A percentile compares a stretch with the other conserved stretches of the same genome.
phyloP scores from a whole-genome alignment of 2,113 vertebrate genomes.

The Gopherus evgoodei region DNA sequence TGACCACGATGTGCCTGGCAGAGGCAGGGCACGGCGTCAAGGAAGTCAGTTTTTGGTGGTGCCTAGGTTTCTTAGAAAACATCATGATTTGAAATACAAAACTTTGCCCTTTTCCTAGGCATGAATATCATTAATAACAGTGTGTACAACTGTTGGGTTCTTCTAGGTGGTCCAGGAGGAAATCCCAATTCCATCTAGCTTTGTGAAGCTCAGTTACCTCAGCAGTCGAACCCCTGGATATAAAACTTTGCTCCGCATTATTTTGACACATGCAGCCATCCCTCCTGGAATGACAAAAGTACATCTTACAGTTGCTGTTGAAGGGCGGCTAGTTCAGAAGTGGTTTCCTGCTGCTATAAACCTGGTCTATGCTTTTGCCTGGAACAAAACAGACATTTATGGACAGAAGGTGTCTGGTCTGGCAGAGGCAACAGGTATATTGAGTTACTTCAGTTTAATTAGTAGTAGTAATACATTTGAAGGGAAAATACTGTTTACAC shows the following conservation, averaged over 20 bases:
- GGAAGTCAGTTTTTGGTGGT: not conserved
- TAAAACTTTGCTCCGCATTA: conserved; percentile 91
- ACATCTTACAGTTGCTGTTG: conserved; percentile 90
- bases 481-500: conserved; percentile 14
- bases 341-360: conserved; percentile 95
- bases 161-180: conserved; percentile 95
- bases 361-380: conserved; percentile 92
- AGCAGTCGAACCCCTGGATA: conserved; percentile 95
- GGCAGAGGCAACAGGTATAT: conserved; percentile 91
- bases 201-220: conserved; percentile 93
- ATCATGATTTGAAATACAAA: rapidly evolving
- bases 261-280: conserved; percentile 89
- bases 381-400: conserved; percentile 99
- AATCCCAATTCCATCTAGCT: conserved; percentile 92
- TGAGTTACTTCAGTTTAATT: conserved; percentile 42
- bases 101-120: not conserved
- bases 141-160: not conserved
- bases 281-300: conserved; percentile 91
- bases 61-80: not conserved
- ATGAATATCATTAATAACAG: not conserved
- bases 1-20: not conserved
- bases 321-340: conserved; percentile 93
- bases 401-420: conserved; percentile 96
- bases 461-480: not conserved
- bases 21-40: not conserved